A percentile compares a stretch with the other conserved stretches of the same genome.
Conservation (phyloP, 2,797 vertebrate species). For the Masticophis lateralis region DNA sequence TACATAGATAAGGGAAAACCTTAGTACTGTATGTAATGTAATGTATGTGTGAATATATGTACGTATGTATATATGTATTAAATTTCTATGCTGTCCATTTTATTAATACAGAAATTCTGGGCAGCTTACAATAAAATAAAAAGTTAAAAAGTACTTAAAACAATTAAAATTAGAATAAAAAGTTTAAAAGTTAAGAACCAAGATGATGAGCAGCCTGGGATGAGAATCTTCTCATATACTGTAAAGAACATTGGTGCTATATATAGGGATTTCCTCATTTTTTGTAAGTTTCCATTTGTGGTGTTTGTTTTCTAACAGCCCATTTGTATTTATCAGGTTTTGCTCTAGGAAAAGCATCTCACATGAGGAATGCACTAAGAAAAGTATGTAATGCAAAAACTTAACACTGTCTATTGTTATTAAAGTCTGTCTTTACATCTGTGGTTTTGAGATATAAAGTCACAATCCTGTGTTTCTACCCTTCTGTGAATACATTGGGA, state of each 20-base stretch:
- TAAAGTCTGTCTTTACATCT: background rate
- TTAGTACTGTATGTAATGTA: background rate
- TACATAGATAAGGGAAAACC: background rate
- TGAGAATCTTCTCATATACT: background rate
- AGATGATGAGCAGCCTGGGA: background rate
- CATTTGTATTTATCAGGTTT: constrained; percentile 79
- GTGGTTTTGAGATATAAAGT: background rate
- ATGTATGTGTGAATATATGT: no score
- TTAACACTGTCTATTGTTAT: background rate
- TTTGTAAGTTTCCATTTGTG: background rate
- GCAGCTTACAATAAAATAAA: background rate
- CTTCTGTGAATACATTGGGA: background rate
- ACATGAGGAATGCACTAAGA: constrained; percentile 83
- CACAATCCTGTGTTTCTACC: background rate
- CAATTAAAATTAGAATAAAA: background rate
- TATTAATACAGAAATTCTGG: background rate
- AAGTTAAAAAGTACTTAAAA: background rate
- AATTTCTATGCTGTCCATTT: background rate
- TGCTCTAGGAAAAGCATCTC: constrained; percentile 87
- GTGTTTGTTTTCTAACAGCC: constrained; percentile 9
- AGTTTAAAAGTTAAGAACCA: background rate
- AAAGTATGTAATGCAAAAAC: constrained; percentile 76
- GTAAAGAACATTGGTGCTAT: background rate
- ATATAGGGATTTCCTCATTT: background rate
- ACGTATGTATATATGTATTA: background rate